These are phyloP conservation scores for Tanytarsus gracilentus DNA, from an alignment of 2,888 invertebrate genomes.

Conservation along the genomic window DNA sequence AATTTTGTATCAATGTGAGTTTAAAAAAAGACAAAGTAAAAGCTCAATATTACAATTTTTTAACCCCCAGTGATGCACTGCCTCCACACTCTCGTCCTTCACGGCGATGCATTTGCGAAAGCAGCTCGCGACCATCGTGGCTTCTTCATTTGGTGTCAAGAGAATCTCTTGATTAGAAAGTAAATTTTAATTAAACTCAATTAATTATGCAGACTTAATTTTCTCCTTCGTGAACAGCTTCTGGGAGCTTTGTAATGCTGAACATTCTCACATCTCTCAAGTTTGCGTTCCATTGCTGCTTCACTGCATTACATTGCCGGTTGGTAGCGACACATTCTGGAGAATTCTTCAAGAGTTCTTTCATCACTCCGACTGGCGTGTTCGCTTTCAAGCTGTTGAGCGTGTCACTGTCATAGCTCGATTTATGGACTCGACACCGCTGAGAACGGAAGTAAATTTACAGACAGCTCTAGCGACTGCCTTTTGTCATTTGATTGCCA, in stretches of 20 bases:
- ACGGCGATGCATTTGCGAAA: conserved; percentile 84
- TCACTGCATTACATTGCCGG: conserved; percentile 88
- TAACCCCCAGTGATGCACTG: conserved; percentile 82
- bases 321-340: conserved; percentile 94
- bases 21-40: background rate
- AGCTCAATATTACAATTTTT: background rate
- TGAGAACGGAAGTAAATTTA: conserved; percentile 70
- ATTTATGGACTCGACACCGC: conserved; percentile 84
- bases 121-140: conserved; percentile 83
- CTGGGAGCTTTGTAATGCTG: conserved; percentile 87
- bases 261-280: conserved; percentile 89
- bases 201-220: background rate
- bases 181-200: conserved; percentile 40
- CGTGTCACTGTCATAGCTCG: conserved; percentile 85
- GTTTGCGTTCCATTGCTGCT: conserved; percentile 85
- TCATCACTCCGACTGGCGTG: conserved; percentile 79
- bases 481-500: conserved; percentile 91
- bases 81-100: conserved; percentile 79
- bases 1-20: conserved; percentile 48
- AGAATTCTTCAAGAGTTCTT: conserved; percentile 91
- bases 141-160: conserved; percentile 93
- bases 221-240: conserved; percentile 58
- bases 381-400: conserved; percentile 91
- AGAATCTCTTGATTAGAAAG: conserved; percentile 89
- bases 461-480: conserved; percentile 93